Base-by-base conservation (phyloP, 1,140 invertebrate species). In the Macrobrachium nipponense region DNA sequence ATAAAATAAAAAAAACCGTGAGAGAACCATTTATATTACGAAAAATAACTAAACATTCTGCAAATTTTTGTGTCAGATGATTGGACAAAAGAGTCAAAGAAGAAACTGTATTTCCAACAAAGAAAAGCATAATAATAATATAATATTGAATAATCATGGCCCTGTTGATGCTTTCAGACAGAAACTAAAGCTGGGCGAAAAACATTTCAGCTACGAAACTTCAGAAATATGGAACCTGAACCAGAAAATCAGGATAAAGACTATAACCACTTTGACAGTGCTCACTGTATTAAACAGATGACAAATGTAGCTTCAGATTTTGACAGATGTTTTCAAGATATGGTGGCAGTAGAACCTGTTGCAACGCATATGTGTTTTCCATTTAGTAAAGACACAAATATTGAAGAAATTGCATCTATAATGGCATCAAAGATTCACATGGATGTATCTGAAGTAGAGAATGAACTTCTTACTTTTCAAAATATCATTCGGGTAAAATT, bases 261-360 rank as follows among this genome's bases (percentile, higher is more conserved):
- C 36, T 77, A 43, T 51, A 23, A 77, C 8, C 36, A 77, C 44
- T 77, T 77, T 77, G 51, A 58, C 75, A 77, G 43, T 77, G 75
- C 43, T 51, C 75, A 8, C 6, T 77, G 18, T 77, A 77, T 59
- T 77, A 77, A 44, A n/a, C 75, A 77, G 51, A 43, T 77, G 51
- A 20, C 43, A 77, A 77, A 44, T n/a, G 43, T 77, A 20, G 75
- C 75, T 59, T 58, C 75, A 77, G 75, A 77, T 77, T 77, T 77
- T 77, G 75, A 51, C 75, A 77, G 75, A 59, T 7, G 75, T 36
- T 77, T 77, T 44, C 75, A 77, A 77, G 36, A 77, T 73, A 23
- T 51, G 10, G 75, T 51, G 10, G 75, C 75, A 77, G 51, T 77
- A 77, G 75, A 51, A 77, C 75, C 75, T 77, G 75, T 77, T 51